These are phyloP conservation scores for Trissonchulus sp. DNA, from an alignment of 2,888 invertebrate species.

Conservation along the genomic window DNA sequence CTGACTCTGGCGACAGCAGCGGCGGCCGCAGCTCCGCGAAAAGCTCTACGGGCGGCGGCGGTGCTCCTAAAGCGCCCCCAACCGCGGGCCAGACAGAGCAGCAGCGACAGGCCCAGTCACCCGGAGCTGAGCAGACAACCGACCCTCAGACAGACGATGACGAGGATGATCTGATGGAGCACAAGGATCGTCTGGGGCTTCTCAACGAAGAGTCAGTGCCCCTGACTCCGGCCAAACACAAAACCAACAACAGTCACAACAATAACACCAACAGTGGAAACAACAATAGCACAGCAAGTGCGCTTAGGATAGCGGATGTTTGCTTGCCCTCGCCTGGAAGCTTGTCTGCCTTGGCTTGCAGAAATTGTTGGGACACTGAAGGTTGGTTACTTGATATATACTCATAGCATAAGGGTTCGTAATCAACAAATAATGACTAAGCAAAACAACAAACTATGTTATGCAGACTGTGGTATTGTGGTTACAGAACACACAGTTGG, in stretches of 20 bases:
- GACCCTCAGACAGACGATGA: not conserved
- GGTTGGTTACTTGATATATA: too few relatives aligned
- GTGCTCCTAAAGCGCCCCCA: not conserved
- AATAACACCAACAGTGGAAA: too few relatives aligned
- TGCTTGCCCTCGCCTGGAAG: not conserved
- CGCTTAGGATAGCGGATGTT: too few relatives aligned
- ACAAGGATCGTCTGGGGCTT: not conserved
- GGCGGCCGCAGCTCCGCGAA: not conserved
- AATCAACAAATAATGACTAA: too few relatives aligned
- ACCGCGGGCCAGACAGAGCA: not conserved
- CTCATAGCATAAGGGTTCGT: too few relatives aligned
- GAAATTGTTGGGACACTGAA: constrained; percentile 26
- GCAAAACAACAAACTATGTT: too few relatives aligned
- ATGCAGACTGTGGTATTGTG: too few relatives aligned
- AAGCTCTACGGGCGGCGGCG: too few relatives aligned
- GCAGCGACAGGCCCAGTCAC: not conserved
- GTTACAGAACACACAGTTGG: too few relatives aligned
- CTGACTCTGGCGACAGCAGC: not conserved
- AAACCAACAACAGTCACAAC: too few relatives aligned
- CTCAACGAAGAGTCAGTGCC: not conserved
- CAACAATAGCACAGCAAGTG: too few relatives aligned
- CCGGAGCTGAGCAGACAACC: not conserved
- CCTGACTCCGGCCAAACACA: not conserved
- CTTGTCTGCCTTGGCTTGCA: constrained; percentile 8
- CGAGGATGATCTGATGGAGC: not conserved